phyloP scores from a whole-genome alignment of 2,888 invertebrate genomes.

The Ecdyonurus torrentis region DNA sequence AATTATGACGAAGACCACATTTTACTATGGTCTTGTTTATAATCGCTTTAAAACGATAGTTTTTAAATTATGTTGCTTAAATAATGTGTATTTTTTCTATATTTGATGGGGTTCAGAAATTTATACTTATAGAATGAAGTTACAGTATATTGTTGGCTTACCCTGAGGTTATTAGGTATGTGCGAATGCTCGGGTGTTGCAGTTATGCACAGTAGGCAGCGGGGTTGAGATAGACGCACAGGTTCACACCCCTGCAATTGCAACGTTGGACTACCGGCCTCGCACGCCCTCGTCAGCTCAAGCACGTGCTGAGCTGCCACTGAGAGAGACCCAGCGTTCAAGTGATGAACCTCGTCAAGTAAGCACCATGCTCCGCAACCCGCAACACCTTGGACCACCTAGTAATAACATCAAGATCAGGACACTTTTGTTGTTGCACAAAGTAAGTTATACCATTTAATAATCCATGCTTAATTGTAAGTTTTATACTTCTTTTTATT shows the following conservation, averaged over 20 bases:
- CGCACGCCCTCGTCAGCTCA: not conserved
- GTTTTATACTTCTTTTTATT: no score
- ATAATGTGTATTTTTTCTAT: no score
- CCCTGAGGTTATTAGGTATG: constrained; percentile 70
- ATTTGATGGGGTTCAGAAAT: no score
- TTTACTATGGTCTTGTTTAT: no score
- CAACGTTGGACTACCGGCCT: not conserved
- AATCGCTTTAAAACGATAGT: no score
- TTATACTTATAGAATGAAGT: no score
- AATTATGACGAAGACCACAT: no score
- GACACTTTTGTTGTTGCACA: no score
- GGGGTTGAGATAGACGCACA: constrained; percentile 25
- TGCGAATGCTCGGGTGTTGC: constrained; percentile 69
- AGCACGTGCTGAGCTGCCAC: constrained; percentile 77
- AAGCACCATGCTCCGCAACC: constrained; percentile 71
- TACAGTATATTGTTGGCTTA: no score
- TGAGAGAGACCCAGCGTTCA: constrained; percentile 53
- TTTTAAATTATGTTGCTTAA: no score
- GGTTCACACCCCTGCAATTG: not conserved
- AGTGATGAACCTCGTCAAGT: constrained; percentile 74
- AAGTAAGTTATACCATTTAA: no score
- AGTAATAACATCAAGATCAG: constrained; percentile 28
- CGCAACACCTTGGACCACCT: constrained; percentile 63
- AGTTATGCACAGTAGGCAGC: constrained; percentile 65
- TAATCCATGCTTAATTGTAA: no score